Evolutionary conservation across 2,113 vertebrate species (phyloP).

Genomic region (Myiopsitta monachus): DNA sequence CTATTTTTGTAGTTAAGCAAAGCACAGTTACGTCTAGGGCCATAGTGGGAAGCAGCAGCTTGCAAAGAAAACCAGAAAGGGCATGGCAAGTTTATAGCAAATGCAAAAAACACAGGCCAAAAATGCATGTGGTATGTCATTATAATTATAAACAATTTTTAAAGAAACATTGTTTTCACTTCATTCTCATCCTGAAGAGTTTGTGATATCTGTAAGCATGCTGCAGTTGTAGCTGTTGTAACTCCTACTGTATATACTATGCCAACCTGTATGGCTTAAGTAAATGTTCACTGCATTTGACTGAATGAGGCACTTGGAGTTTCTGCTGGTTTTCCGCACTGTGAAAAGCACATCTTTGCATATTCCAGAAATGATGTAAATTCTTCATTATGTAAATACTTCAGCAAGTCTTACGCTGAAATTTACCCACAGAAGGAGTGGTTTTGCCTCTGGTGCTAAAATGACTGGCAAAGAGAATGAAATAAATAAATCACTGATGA

Average conservation of each 20-base stretch:
- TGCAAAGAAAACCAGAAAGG: not conserved
- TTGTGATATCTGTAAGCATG: not conserved
- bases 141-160: not conserved
- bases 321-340: not conserved
- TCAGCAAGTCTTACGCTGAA: not conserved
- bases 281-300: not conserved
- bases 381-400: constrained; percentile 9
- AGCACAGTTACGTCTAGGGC: not conserved
- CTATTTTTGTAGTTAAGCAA: not conserved
- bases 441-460: not conserved
- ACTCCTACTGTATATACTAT: not conserved
- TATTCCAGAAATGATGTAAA: not conserved
- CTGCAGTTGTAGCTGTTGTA: not conserved
- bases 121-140: not conserved
- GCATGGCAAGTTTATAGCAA: not conserved
- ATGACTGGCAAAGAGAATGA: constrained; percentile 4
- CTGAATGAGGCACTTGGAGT: not conserved
- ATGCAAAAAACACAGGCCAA: not conserved
- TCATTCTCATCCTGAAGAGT: not conserved
- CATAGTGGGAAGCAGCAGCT: not conserved
- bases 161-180: not conserved
- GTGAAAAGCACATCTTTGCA: not conserved
- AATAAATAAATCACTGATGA: constrained; percentile 12
- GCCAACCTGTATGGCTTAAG: not conserved
- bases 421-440: not conserved